phyloP scores from a whole-genome alignment of 2,113 vertebrate species.

The Lasiurus borealis region DNA sequence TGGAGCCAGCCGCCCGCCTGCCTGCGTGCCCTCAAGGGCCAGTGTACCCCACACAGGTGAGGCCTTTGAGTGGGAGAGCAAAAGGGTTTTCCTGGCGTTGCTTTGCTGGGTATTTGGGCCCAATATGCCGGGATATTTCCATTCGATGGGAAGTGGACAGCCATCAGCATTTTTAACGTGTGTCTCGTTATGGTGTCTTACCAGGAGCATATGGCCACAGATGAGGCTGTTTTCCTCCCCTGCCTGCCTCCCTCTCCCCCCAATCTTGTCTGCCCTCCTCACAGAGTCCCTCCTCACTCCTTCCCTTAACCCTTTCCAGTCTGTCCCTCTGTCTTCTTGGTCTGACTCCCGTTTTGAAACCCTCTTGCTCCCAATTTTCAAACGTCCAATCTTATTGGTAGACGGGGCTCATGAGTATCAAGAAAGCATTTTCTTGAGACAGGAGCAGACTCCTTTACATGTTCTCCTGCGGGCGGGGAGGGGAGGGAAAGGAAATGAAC shows the following conservation, averaged over 20 bases:
- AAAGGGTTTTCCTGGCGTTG: background rate
- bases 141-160: background rate
- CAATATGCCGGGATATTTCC: constrained; percentile 26
- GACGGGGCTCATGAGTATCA: background rate
- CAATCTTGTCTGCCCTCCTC: background rate
- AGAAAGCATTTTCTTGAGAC: background rate
- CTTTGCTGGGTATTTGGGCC: background rate
- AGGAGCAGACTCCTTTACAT: constrained; percentile 27
- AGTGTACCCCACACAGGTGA: constrained; percentile 60
- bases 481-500: background rate
- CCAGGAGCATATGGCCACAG: background rate
- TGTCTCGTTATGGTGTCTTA: background rate
- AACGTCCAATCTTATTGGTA: background rate
- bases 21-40: background rate
- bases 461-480: background rate
- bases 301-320: rapidly evolving
- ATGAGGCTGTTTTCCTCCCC: background rate
- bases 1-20: constrained; percentile 7
- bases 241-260: background rate
- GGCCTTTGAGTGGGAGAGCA: background rate
- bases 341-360: background rate
- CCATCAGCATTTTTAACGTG: constrained; percentile 32
- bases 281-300: too few species aligned
- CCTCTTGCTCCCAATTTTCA: background rate
- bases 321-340: background rate